Evolutionary conservation across 1,140 invertebrate genomes (phyloP).

Genomic region (Papilio polyxenes): DNA sequence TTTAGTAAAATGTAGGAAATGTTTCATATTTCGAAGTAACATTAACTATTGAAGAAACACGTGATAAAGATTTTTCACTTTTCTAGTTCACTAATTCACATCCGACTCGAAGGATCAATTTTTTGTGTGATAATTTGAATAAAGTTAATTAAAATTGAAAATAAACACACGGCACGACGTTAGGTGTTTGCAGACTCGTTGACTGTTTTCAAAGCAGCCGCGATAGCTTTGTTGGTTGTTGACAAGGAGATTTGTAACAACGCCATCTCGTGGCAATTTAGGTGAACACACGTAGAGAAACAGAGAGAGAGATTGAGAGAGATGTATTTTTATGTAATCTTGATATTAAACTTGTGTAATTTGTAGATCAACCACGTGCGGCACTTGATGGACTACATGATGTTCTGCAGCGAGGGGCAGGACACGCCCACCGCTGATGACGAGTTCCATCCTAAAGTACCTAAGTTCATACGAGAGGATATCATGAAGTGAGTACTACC

Average conservation of each 20-base stretch:
- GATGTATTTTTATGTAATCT: background rate
- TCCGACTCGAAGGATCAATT: background rate
- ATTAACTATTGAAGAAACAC: too few relatives aligned
- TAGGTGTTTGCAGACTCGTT: too few relatives aligned
- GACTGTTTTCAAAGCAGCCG: too few relatives aligned
- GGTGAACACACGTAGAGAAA: constrained; percentile 29
- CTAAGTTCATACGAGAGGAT: constrained; percentile 58
- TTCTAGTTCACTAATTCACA: too few relatives aligned
- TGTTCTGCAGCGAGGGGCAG: constrained; percentile 70
- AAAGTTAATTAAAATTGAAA: background rate
- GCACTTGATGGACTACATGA: constrained; percentile 82
- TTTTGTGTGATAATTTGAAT: constrained; percentile 39
- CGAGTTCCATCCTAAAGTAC: constrained; percentile 56
- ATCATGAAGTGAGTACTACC: constrained; percentile 62
- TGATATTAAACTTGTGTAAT: constrained; percentile 39
- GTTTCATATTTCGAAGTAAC: too few relatives aligned
- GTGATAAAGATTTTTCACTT: too few relatives aligned
- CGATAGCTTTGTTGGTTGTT: too few relatives aligned
- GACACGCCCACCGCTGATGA: constrained; percentile 60
- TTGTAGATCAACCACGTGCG: constrained; percentile 83
- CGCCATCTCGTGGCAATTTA: too few relatives aligned
- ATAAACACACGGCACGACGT: too few relatives aligned
- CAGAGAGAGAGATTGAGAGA: constrained; percentile 31
- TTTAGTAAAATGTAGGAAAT: too few relatives aligned
- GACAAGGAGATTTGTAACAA: too few relatives aligned